Base-by-base conservation (phyloP, 2,888 invertebrate genomes). In the Operophtera brumata region DNA sequence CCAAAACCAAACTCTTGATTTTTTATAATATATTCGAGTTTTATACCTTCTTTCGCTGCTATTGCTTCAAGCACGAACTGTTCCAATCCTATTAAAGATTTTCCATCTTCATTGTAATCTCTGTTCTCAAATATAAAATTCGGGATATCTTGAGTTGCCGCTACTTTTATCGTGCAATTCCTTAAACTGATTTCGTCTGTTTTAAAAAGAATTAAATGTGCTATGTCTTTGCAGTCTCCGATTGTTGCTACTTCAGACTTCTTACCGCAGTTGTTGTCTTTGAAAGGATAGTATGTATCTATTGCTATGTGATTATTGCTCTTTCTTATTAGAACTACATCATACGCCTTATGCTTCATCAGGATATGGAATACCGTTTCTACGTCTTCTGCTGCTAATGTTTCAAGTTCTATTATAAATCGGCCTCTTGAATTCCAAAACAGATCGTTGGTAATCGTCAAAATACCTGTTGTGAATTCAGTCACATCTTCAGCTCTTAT, bases 341-440 rank as follows among this genome's bases (percentile, higher is more conserved):
- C 66, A 47, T 68, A 75, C 2, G 78, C 69, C 55, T 72, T 78
- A 28, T 67, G 57, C n/a, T 57, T 64, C 25, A 77, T 32, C 8
- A 78, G 55, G 26, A 64, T 52, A 30, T 71, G 37, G 50, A 82
- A 80, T 11, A 74, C 44, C 3, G 56, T 12, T 6, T 57, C 26
- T 9, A 73, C 56, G 39, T 69, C 69, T n/a, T 61, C 47, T 10
- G 42, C 30, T n/a, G 62, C 35, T 20, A 69, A 52, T 25, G 66
- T 57, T 25, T 65, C 43, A 4, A 78, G 11, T 35, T 66, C 48
- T 1, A 83, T 11, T 25, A 83, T 68, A 59, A 76, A 75, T 54
- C 67, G 69, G 8, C 77, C 81, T 63, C 64, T 72, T 10, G 84
- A 77, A 54, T 81, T 78, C 82, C 81, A 84, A 53, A 74, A 71